Conservation (phyloP, 2,888 invertebrate genomes). For the Patella depressa region DNA sequence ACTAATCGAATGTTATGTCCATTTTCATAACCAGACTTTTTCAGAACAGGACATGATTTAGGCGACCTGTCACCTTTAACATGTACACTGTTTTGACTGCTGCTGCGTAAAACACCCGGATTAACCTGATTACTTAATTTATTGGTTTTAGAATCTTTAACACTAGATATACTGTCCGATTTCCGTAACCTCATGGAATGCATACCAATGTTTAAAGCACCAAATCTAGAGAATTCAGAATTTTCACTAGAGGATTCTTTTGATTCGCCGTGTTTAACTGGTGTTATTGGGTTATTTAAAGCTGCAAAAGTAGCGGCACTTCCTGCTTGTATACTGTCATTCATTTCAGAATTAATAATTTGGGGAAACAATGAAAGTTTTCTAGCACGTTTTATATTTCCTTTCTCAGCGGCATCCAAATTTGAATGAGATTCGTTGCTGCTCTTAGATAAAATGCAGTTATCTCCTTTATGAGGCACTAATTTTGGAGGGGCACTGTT, state of each 20-base stretch:
- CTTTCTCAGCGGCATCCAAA: background rate
- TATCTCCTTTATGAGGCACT: background rate
- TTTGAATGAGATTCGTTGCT: background rate
- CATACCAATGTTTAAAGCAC: conserved; percentile 1
- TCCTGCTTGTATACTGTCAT: conserved; percentile 52
- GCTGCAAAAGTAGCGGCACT: conserved; percentile 3
- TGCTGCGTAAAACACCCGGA: background rate
- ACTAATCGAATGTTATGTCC: background rate
- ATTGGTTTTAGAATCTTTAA: background rate
- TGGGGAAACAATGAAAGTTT: conserved; percentile 4
- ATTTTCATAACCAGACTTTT: conserved; percentile 1
- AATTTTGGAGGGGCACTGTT: conserved; percentile 19
- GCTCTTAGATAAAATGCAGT: background rate
- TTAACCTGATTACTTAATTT: background rate
- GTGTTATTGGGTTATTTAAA: background rate
- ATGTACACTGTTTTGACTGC: conserved; percentile 7
- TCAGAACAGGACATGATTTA: background rate
- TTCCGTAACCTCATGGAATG: conserved; percentile 7
- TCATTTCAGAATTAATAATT: conserved; percentile 35
- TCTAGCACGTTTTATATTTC: background rate
- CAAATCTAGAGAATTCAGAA: conserved; percentile 7
- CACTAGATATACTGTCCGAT: background rate
- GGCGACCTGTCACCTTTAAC: background rate
- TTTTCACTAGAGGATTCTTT: background rate
- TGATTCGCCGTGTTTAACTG: background rate